Evolutionary conservation across 2,888 invertebrate genomes (phyloP).

Genomic region (Molorchus minor): DNA sequence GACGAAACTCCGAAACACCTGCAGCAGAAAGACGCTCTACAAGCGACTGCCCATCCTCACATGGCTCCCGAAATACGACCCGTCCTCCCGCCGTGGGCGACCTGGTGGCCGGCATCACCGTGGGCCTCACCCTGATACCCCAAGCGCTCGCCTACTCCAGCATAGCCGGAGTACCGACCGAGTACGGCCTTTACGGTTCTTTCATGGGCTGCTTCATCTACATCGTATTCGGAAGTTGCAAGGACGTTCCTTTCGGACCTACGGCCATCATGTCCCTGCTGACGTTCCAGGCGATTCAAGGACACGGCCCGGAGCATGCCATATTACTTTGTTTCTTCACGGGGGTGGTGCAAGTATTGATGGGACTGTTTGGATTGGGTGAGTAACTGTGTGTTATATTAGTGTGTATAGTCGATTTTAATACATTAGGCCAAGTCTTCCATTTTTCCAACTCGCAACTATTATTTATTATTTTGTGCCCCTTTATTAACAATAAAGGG

Average conservation of each 20-base stretch:
- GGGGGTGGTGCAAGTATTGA: constrained; percentile 78
- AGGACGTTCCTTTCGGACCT: constrained; percentile 92
- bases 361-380: constrained; percentile 86
- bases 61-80: constrained; percentile 84
- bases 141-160: constrained; percentile 79
- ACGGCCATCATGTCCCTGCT: constrained; percentile 91
- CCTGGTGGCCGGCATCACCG: constrained; percentile 84
- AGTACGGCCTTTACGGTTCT: constrained; percentile 93
- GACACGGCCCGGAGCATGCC: constrained; percentile 71
- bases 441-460: too few species aligned
- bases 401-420: too few species aligned
- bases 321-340: constrained; percentile 78
- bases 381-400: too few species aligned
- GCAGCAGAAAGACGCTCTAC: constrained; percentile 77
- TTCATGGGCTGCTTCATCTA: constrained; percentile 92
- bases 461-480: too few species aligned
- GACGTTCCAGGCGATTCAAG: constrained; percentile 80
- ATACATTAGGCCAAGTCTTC: too few species aligned
- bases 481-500: too few species aligned
- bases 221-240: constrained; percentile 89
- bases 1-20: constrained; percentile 63
- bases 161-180: constrained; percentile 69
- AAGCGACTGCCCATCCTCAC: constrained; percentile 77
- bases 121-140: constrained; percentile 91
- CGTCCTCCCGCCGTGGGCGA: constrained; percentile 83